Evolutionary conservation across 2,888 invertebrate species (phyloP).

Genomic region (Xestia ashworthii): DNA sequence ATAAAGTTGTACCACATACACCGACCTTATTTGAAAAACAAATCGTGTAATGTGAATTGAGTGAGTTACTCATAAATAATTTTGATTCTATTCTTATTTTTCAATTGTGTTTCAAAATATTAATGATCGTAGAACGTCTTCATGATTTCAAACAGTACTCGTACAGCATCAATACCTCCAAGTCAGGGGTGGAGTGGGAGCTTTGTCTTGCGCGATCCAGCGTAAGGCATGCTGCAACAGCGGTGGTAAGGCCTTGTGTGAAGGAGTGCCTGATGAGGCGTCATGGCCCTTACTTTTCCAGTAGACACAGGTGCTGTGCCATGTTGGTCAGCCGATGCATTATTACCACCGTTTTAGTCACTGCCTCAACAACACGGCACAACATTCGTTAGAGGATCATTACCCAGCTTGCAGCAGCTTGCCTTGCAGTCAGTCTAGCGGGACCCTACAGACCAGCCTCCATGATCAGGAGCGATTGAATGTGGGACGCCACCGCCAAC

Average conservation of each 20-base stretch:
- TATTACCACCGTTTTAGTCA: neutral
- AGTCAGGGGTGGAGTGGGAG: neutral
- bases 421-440: neutral
- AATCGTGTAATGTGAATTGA: neutral
- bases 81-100: neutral
- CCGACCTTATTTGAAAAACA: neutral
- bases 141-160: neutral
- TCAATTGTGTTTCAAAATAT: neutral
- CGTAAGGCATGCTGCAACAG: neutral
- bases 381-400: neutral
- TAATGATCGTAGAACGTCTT: neutral
- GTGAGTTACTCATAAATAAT: neutral
- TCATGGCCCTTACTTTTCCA: neutral
- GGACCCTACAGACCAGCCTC: neutral
- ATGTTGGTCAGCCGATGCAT: neutral
- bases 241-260: neutral
- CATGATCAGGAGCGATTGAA: neutral
- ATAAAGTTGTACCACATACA: neutral
- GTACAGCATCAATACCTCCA: neutral
- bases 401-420: neutral
- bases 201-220: neutral
- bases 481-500: neutral
- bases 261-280: neutral
- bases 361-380: neutral
- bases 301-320: neutral